Evolutionary conservation across 1,140 invertebrate genomes (phyloP).

Genomic region (Monomorium pharaonis): DNA sequence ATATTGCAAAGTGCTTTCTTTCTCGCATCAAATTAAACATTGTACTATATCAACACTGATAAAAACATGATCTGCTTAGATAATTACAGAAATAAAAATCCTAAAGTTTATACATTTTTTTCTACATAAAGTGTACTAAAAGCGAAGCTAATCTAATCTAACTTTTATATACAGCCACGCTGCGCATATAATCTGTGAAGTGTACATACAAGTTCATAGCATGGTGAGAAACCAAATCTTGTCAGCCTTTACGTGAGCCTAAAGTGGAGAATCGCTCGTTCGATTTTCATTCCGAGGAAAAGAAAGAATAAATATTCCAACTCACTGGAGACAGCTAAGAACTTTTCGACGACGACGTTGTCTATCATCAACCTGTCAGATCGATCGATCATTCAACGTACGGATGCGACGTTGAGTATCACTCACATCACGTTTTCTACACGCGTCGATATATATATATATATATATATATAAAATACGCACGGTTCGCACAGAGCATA

Average conservation of each 20-base stretch:
- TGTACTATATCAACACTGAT: no score
- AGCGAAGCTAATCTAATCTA: no score
- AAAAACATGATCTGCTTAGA: no score
- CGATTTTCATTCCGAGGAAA: background rate
- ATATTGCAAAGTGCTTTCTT: no score
- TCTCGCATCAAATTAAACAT: no score
- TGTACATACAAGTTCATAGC: background rate
- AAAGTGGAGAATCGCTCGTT: background rate
- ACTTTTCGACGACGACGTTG: conserved; percentile 40
- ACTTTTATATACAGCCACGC: no score
- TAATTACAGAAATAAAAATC: no score
- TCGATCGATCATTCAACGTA: conserved; percentile 39
- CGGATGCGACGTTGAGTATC: conserved; percentile 50
- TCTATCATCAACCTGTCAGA: conserved; percentile 44
- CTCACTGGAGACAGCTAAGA: background rate
- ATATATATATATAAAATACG: no score
- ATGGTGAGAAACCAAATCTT: background rate
- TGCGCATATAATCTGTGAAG: no score
- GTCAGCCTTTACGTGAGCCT: background rate
- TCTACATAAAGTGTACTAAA: no score
- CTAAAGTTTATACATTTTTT: no score
- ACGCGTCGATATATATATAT: conserved; percentile 42
- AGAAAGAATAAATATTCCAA: background rate
- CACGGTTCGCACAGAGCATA: background rate
- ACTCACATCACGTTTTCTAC: conserved; percentile 41